Evolutionary conservation across 2,113 vertebrate species (phyloP).

Genomic region (Montifringilla adamsi): DNA sequence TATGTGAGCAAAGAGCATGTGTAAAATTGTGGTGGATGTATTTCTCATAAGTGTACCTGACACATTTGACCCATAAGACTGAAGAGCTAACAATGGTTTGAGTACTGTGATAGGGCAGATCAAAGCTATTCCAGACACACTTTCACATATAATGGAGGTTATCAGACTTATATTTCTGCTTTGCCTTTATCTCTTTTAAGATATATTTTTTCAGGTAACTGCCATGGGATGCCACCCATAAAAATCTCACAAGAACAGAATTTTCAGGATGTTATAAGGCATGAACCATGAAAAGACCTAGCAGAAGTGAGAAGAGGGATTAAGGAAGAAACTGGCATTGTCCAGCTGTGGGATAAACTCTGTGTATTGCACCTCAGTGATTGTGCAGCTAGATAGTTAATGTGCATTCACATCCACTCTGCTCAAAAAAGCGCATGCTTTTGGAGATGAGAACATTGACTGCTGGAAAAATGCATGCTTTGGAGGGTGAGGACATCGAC

Average conservation of each 20-base stretch:
- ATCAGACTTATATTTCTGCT: background rate
- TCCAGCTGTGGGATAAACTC: background rate
- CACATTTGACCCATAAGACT: background rate
- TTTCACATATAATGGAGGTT: background rate
- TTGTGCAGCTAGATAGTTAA: background rate
- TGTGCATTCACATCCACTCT: background rate
- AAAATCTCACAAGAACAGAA: background rate
- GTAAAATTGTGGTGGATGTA: background rate
- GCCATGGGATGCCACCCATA: background rate
- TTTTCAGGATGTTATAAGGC: background rate
- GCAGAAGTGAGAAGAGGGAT: background rate
- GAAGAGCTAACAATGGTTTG: background rate
- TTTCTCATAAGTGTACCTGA: background rate
- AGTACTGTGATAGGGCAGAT: background rate
- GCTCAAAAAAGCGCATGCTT: background rate
- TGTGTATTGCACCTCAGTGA: background rate
- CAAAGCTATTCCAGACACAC: background rate
- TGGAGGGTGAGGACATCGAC: background rate
- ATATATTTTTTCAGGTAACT: background rate
- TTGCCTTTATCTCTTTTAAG: background rate
- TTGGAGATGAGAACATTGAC: background rate
- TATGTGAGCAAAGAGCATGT: background rate
- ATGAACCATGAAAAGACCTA: background rate
- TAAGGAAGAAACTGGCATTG: background rate
- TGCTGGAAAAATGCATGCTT: slow-evolving; percentile 40